Percentiles rank a stretch among this genome's conserved stretches.
Evolutionary conservation across 2,797 vertebrate species (phyloP).

Genomic region (Natrix natrix): DNA sequence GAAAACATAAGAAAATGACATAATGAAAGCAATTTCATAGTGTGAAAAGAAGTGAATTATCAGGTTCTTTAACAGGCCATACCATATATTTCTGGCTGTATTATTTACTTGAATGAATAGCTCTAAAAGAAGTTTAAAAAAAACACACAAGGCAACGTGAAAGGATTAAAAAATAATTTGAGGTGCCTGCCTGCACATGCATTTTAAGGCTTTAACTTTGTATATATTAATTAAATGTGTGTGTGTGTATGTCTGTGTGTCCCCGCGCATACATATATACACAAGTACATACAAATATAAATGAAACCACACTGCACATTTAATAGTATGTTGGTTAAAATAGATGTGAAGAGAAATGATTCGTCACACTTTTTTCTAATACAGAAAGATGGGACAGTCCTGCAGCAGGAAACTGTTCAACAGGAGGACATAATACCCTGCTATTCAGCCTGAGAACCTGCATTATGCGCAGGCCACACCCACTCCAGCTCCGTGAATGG

Average conservation of each 20-base stretch:
- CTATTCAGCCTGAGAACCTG: background rate
- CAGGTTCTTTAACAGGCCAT: background rate
- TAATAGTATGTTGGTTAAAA: background rate
- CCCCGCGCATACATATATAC: background rate
- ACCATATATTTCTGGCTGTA: background rate
- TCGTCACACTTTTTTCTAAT: background rate
- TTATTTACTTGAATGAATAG: background rate
- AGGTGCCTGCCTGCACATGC: background rate
- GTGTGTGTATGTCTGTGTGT: background rate
- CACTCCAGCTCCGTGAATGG: too few species aligned
- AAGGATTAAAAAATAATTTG: background rate
- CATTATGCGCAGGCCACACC: too few species aligned
- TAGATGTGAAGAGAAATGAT: background rate
- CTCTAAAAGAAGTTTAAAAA: background rate
- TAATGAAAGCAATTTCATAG: background rate
- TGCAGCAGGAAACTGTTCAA: background rate
- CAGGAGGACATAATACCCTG: background rate
- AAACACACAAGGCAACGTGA: background rate
- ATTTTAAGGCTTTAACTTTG: background rate
- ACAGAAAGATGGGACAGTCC: background rate
- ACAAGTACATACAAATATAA: background rate
- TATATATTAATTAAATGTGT: background rate
- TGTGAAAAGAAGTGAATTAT: background rate
- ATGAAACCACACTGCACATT: background rate
- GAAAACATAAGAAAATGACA: background rate